Base-by-base conservation (phyloP, 92 coral and sea anemone genomes). In the Pocillopora meandrina region DNA sequence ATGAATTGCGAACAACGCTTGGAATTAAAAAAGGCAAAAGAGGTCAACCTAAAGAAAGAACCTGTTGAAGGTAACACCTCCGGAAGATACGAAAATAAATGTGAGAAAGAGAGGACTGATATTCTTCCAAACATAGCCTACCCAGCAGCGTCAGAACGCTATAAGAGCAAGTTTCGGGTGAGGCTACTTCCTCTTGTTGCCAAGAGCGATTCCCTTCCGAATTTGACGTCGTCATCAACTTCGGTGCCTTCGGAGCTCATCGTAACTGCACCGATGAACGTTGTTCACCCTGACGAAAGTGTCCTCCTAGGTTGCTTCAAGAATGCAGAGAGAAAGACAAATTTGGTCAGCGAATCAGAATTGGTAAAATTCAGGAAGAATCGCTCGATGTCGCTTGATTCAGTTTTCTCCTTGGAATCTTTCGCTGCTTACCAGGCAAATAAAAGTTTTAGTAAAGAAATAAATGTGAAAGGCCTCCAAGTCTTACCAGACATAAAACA, bases 151-250 rank as follows among this genome's bases (percentile, higher is more conserved):
- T 17, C 60, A 7, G 72, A 78, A 49, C 89, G 90, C 68, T 89
- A 85, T 56, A 89, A 74, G 65, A 89, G 92, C 82, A 87, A 87
- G 82, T 89, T 89, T 65, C 78, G 92, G 33, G 92, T 89, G 11
- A 72, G 69, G 60, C 90, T 89, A 18, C 79, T 89, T 26, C 92
- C 92, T 11, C 85, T 89, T 19, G 92, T 87, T 1, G 64, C 60
- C 67, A 73, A 74, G 78, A 79, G 90, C 79, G 90, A 89, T 52
- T 89, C 92, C 4, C 82, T 89, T 9, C 90, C 90, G 62, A 83
- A 89, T 59, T 67, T 85, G 36, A 19, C 86, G 15, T 65, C 82
- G 68, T 36, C 34, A 42, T 59, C 72, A 58, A 74, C 76, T 26
- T 79, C 61, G 90, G 79, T 18, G 55, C 89, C 61, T 52, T n/a